Conservation (phyloP, 2,888 invertebrate species). For the Acleris emargana region DNA sequence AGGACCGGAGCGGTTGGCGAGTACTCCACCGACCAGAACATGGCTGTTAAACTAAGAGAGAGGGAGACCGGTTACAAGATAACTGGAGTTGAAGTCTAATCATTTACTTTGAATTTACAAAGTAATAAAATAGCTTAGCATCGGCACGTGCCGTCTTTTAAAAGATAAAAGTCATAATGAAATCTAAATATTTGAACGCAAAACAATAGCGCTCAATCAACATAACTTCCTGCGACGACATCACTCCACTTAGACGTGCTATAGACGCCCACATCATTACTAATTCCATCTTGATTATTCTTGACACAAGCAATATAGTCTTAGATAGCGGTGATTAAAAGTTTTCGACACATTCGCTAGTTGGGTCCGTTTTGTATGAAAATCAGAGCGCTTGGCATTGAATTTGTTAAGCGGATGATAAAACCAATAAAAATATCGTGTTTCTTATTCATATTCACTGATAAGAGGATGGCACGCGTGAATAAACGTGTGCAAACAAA, state of each 20-base stretch:
- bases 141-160: constrained; percentile 1
- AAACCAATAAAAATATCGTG: constrained; percentile 9
- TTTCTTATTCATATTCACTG: constrained; percentile 7
- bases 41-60: too few species aligned
- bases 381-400: not conserved
- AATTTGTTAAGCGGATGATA: constrained; percentile 6
- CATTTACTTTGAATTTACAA: too few species aligned
- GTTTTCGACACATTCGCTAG: too few species aligned
- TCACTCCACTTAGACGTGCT: constrained; percentile 21
- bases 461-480: constrained; percentile 11
- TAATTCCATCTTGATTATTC: constrained; percentile 9
- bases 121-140: constrained; percentile 5
- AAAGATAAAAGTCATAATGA: constrained; percentile 12
- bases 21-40: too few species aligned
- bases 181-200: constrained; percentile 20
- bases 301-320: constrained; percentile 23
- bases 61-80: too few species aligned
- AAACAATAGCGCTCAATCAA: constrained; percentile 6
- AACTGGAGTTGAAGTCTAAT: too few species aligned
- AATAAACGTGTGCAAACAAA: constrained; percentile 9
- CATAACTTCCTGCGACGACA: constrained; percentile 3
- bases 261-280: constrained; percentile 2
- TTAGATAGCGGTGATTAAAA: constrained; percentile 20
- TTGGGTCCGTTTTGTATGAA: too few species aligned
- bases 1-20: too few species aligned